A percentile compares a stretch with the other conserved stretches of the same genome.
phyloP scores from a whole-genome alignment of 2,113 vertebrate species.

The Scomber scombrus region DNA sequence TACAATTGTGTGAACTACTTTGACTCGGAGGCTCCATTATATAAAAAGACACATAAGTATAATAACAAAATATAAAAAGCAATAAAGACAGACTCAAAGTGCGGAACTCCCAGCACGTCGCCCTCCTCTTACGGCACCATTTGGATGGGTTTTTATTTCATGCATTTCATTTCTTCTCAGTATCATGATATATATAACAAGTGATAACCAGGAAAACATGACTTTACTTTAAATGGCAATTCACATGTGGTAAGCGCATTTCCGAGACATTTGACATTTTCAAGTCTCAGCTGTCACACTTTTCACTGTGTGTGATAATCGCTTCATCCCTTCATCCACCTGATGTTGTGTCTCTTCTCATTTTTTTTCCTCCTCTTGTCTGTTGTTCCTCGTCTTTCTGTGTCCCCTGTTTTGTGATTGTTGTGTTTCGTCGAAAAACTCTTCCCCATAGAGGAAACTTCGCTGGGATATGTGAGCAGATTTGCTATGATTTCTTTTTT shows the following conservation, averaged over 20 bases:
- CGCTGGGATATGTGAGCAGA: constrained; percentile 99
- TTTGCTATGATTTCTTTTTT: constrained; percentile 81
- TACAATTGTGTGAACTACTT: too few relatives aligned
- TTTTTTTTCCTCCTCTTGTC: constrained; percentile 76
- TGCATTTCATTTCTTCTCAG: neutral
- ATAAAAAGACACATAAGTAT: too few relatives aligned
- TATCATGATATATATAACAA: neutral
- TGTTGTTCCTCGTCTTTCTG: constrained; percentile 75
- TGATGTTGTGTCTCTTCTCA: constrained; percentile 79
- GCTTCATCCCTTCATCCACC: constrained; percentile 68
- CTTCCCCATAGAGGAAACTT: constrained; percentile 95
- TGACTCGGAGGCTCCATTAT: too few relatives aligned
- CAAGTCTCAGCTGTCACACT: constrained; percentile 73
- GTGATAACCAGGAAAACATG: neutral
- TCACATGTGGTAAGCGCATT: neutral
- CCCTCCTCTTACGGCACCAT: too few relatives aligned
- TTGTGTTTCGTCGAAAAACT: constrained; percentile 81
- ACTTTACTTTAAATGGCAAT: neutral
- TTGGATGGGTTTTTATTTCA: too few relatives aligned
- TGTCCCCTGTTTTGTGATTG: constrained; percentile 71
- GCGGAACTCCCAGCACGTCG: too few relatives aligned
- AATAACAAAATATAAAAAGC: too few relatives aligned
- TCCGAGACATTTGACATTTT: constrained; percentile 25
- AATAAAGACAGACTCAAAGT: too few relatives aligned
- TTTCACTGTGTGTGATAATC: constrained; percentile 65